Evolutionary conservation across 2,797 vertebrate genomes (phyloP).

Genomic region (Alca torda): DNA sequence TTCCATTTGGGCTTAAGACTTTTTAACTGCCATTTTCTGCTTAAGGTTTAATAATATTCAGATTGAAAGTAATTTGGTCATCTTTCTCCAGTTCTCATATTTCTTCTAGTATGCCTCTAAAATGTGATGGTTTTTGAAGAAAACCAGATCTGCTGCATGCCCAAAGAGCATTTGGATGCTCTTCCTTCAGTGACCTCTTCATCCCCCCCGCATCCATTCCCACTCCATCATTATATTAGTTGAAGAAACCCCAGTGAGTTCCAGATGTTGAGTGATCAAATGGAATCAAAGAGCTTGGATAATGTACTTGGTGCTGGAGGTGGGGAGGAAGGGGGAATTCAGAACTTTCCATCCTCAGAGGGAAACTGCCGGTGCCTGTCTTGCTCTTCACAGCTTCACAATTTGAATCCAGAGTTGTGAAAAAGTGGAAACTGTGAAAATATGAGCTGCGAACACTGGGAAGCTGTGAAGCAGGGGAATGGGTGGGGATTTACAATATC

Average conservation of each 20-base stretch:
- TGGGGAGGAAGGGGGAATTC: neutral
- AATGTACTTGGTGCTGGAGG: neutral
- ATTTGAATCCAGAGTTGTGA: conserved; percentile 47
- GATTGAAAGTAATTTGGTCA: neutral
- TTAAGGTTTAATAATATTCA: neutral
- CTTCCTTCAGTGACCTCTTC: neutral
- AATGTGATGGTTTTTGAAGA: neutral
- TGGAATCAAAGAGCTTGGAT: neutral
- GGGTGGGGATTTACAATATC: neutral
- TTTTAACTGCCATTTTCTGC: neutral
- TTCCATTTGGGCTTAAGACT: neutral
- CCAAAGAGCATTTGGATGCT: neutral
- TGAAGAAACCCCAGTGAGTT: neutral
- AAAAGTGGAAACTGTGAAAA: conserved; percentile 56
- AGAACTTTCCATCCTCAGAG: neutral
- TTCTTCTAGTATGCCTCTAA: neutral
- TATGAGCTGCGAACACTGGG: conserved; percentile 35
- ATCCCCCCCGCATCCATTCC: neutral
- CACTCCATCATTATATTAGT: neutral
- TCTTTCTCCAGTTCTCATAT: neutral
- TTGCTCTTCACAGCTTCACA: conserved; percentile 45
- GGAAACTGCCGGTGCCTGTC: neutral
- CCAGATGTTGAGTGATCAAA: conserved; percentile 12
- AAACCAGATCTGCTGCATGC: neutral
- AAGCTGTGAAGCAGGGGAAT: conserved; percentile 5